phyloP scores from a whole-genome alignment of 2,888 invertebrate genomes.

The Ischnus inquisitorius region DNA sequence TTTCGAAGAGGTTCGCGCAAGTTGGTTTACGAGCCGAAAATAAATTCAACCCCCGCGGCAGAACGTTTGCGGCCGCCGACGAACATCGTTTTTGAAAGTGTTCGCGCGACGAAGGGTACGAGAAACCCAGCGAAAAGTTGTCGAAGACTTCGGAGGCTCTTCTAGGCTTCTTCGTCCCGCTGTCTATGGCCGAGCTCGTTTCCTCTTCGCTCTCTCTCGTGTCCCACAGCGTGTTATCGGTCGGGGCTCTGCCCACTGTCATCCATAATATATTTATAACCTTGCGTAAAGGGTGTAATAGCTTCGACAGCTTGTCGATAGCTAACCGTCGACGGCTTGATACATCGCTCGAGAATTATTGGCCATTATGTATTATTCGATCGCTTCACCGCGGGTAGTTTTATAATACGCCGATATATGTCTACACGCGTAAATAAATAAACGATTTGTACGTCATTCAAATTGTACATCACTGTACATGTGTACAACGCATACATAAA shows the following conservation, averaged over 20 bases:
- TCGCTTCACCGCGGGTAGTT: slow-evolving; percentile 8
- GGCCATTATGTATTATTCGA: slow-evolving; percentile 74
- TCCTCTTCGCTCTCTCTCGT: slow-evolving; percentile 21
- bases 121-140: slow-evolving; percentile 19
- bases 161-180: slow-evolving; percentile 7
- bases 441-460: no score
- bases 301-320: slow-evolving; percentile 77
- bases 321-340: slow-evolving; percentile 73
- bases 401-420: background rate
- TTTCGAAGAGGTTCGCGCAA: background rate
- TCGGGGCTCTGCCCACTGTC: slow-evolving; percentile 58
- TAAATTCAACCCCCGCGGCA: slow-evolving; percentile 17
- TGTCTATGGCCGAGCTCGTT: slow-evolving; percentile 61
- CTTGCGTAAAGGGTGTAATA: slow-evolving; percentile 74
- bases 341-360: slow-evolving; percentile 76
- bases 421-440: slow-evolving; percentile 2
- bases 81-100: slow-evolving; percentile 43
- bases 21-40: slow-evolving; percentile 41
- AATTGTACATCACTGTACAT: background rate
- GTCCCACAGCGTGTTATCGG: slow-evolving; percentile 39
- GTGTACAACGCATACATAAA: slow-evolving; percentile 2
- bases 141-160: slow-evolving; percentile 15
- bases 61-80: background rate
- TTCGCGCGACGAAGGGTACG: background rate
- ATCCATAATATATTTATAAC: slow-evolving; percentile 76